Base-by-base conservation (phyloP, 2,113 vertebrate species). In the Paratilapia polleni region DNA sequence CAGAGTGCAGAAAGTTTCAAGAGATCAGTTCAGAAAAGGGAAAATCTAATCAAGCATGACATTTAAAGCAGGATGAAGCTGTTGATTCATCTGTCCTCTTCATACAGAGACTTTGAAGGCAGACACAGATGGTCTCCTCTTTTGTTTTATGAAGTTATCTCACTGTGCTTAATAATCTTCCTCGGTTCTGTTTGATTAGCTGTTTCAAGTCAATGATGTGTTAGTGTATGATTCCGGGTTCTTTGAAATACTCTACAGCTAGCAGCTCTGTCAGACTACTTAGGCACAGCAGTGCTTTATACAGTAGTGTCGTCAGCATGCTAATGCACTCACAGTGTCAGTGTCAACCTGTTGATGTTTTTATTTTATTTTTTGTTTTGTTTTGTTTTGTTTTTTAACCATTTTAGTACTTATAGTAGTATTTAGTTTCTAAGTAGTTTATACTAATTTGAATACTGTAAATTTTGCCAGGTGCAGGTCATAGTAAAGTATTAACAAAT, bases 21-120 rank as follows among this genome's bases (percentile, higher is more conserved):
- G 24, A 68, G 61, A 84, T 82, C 54, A 78, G 17, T 7, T 28
- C 19, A 77, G 28, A 77, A 70, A 77, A 24, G 8, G 7, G 10
- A 78, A 58, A 84, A 26, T 80, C 63, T 83, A 87, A 86, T 90
- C 81, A 87, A 81, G 66, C 41, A 3, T 86, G 85, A 81, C 74
- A 85, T 90, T 89, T 86, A 77, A 78, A 63, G 54, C 59, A 77
- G 77, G 88, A 56, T 49, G 78, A 60, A 78, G 68, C 43, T 75
- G 57, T 81, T 56, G 64, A 73, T 83, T 82, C 56, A 62, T 79
- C 77, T 52, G 58, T 81, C 22, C n/a, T 73, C 52, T 68, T 38
- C 26, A 26, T 1, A 1, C 41, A 38, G 79, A 6, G 49, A 73
- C 77, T 57, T 77, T 84, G 52, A 83, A 70, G 66, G 38, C 73